Conservation (phyloP, 2,797 vertebrate species). For the Sylvia borin region DNA sequence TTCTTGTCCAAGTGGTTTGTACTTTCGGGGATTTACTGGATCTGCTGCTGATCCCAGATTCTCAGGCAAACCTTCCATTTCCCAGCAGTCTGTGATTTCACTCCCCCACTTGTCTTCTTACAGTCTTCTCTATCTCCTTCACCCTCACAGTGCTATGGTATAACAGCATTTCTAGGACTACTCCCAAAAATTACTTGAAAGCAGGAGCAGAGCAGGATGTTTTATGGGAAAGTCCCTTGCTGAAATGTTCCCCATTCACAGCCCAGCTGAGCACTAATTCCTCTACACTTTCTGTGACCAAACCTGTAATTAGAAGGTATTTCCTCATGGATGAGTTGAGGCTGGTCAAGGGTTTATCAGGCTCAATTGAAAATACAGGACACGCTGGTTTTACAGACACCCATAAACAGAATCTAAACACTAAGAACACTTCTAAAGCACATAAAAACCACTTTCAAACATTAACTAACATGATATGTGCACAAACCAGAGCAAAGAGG, state of each 20-base stretch:
- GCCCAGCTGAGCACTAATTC: not conserved
- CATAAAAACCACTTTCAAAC: not conserved
- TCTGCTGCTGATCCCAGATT: constrained; percentile 31
- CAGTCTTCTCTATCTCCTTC: not conserved
- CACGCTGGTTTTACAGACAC: not conserved
- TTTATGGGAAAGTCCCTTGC: not conserved
- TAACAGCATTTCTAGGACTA: not conserved
- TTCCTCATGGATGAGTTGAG: not conserved
- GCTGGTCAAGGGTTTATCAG: not conserved
- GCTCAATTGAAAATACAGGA: not conserved
- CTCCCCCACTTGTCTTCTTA: not conserved
- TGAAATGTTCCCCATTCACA: not conserved
- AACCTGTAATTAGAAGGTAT: not conserved
- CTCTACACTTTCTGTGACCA: not conserved
- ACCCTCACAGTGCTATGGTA: not conserved
- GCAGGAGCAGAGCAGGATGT: not conserved
- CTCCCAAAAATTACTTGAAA: not conserved
- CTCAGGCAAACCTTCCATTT: not conserved
- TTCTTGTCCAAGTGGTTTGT: constrained; percentile 20
- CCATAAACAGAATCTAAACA: not conserved
- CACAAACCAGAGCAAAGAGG: constrained; percentile 33
- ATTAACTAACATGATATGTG: not conserved
- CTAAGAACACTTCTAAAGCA: not conserved
- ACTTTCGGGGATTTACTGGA: constrained; percentile 34
- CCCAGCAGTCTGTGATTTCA: not conserved